Conservation (phyloP, 35 echinoderm and acorn worm species). For the Stichopus chloronotus region DNA sequence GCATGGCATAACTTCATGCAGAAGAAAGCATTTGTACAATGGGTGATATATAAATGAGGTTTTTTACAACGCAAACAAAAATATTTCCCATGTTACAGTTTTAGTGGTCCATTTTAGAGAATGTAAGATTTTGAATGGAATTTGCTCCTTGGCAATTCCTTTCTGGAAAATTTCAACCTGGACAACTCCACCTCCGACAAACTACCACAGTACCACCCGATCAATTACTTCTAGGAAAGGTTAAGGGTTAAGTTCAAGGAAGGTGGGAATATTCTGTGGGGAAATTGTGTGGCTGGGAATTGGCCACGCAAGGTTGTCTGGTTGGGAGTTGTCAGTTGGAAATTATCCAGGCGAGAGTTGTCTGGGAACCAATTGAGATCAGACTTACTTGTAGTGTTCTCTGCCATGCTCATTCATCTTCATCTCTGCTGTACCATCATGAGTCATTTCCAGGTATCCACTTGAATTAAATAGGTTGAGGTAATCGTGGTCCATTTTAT, state of each 20-base stretch:
- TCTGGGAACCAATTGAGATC: not conserved
- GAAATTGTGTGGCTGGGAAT: no score
- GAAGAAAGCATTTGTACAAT: not conserved
- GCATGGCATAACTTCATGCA: not conserved
- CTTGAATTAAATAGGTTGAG: conserved; percentile 56
- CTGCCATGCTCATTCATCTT: not conserved
- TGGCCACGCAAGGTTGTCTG: no score
- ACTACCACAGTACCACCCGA: no score
- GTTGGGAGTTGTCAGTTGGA: no score
- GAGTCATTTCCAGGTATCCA: conserved; percentile 55
- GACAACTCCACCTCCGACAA: no score
- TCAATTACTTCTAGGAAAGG: no score
- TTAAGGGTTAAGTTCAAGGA: no score
- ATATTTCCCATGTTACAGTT: not conserved
- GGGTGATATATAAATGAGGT: not conserved
- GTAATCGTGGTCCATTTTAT: conserved; percentile 61
- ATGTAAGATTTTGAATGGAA: not conserved
- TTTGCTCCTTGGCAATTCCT: not conserved
- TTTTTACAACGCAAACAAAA: not conserved
- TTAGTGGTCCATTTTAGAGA: not conserved
- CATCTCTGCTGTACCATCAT: not conserved
- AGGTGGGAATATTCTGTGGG: no score
- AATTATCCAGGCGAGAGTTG: no score
- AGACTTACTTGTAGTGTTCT: conserved; percentile 9
- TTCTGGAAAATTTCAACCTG: no score